These are phyloP conservation scores for Antigone vipio DNA, from an alignment of 2,113 vertebrate species.

Conservation along the genomic window DNA sequence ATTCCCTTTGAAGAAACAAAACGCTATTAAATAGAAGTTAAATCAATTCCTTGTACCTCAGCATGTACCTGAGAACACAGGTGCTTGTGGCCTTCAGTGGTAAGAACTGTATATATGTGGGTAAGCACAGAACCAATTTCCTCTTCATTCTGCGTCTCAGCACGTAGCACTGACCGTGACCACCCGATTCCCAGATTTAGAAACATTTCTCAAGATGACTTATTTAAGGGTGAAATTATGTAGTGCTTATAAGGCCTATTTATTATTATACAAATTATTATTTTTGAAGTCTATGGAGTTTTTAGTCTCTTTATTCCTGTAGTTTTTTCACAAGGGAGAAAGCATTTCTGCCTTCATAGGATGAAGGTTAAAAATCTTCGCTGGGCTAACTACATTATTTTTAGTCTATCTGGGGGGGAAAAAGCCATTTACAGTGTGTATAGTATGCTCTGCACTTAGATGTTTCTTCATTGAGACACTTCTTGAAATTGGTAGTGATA, in stretches of 20 bases:
- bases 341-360: background rate
- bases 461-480: background rate
- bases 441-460: background rate
- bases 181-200: background rate
- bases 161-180: background rate
- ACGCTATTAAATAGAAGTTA: background rate
- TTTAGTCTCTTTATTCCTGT: background rate
- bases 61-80: background rate
- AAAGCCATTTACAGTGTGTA: background rate
- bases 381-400: background rate
- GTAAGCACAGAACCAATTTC: background rate
- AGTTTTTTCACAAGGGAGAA: background rate
- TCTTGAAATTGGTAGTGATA: background rate
- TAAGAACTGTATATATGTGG: background rate
- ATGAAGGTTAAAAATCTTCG: background rate
- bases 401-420: background rate
- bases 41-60: background rate
- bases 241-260: background rate
- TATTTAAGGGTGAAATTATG: background rate
- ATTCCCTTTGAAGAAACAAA: background rate
- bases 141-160: background rate
- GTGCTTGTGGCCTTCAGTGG: background rate
- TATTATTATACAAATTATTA: background rate
- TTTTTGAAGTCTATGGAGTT: background rate
- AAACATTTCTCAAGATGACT: background rate